Base-by-base conservation (phyloP, 1,140 invertebrate species). In the Mylabris phalerata region DNA sequence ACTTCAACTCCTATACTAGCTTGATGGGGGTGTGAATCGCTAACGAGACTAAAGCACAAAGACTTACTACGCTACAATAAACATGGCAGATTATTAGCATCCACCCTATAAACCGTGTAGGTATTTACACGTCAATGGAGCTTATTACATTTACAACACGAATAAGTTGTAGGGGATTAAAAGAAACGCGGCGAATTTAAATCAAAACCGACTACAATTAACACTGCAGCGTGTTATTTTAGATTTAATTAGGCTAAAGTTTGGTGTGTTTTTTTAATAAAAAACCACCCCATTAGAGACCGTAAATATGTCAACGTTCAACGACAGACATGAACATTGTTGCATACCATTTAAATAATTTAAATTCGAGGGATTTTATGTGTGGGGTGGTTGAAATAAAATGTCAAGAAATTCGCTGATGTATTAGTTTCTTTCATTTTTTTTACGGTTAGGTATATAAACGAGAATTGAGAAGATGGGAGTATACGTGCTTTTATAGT, bases 261-360 rank as follows among this genome's bases (percentile, higher is more conserved):
- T 19, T 19, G 19, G 19, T 19, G 19, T 19, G 19, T 19, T 19
- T 19, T 19, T 19, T 2, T 19, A 19, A 19, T 19, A 2, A 19
- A 19, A 2, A 19, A 19, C 19, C 19, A 19, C 19, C 19, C 19
- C 19, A 19, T 19, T 19, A 19, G 19, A 19, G 19, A 19, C 19
- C 19, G 19, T 19, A 19, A 19, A 19, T 19, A 19, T 19, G 19
- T 19, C 19, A 19, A 19, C 19, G 19, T 19, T 19, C 19, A 19
- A 19, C 19, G 1, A 19, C 19, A 19, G 19, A 19, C 19, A 19
- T 32, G 51, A 54, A 54, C 42, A 54, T 46, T 54, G 51, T 54
- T 54, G 51, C 44, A 54, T 52, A 44, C 45, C 45, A 52, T 54
- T 54, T 54, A 54, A 54, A 54, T 54, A 54, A 54, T 54, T 54